phyloP scores from a whole-genome alignment of 2,113 vertebrate species.

The Hymenochirus boettgeri region DNA sequence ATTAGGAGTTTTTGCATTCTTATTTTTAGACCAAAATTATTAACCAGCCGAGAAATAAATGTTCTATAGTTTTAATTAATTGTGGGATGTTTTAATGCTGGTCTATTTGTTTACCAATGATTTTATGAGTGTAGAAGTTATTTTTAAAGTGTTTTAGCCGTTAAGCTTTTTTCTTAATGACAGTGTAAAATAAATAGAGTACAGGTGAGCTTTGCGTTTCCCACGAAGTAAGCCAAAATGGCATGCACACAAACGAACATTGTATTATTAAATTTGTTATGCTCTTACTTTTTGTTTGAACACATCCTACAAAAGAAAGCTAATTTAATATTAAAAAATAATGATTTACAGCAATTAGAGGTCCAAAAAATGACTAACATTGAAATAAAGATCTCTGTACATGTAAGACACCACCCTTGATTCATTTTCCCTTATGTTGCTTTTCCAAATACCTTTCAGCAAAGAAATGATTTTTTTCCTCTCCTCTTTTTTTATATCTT shows the following conservation, averaged over 20 bases:
- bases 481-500: no score
- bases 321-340: conserved; percentile 29
- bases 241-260: neutral
- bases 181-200: no score
- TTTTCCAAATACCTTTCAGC: conserved; percentile 28
- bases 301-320: conserved; percentile 21
- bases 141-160: no score
- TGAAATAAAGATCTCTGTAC: conserved; percentile 11
- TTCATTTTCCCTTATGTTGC: conserved; percentile 19
- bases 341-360: conserved; percentile 6
- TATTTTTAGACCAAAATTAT: no score
- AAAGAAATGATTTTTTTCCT: conserved; percentile 4
- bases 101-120: no score
- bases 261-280: conserved; percentile 17
- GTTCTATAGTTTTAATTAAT: no score
- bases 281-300: conserved; percentile 7
- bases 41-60: no score
- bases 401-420: conserved; percentile 21
- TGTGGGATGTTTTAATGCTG: no score
- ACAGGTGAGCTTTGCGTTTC: conserved; percentile 4
- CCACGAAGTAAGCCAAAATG: conserved; percentile 13
- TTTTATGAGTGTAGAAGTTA: no score
- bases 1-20: no score
- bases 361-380: neutral
- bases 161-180: no score